A percentile compares a stretch with the other conserved stretches of the same genome.
Conservation (phyloP, 2,113 vertebrate genomes). For the Aptenodytes patagonicus region DNA sequence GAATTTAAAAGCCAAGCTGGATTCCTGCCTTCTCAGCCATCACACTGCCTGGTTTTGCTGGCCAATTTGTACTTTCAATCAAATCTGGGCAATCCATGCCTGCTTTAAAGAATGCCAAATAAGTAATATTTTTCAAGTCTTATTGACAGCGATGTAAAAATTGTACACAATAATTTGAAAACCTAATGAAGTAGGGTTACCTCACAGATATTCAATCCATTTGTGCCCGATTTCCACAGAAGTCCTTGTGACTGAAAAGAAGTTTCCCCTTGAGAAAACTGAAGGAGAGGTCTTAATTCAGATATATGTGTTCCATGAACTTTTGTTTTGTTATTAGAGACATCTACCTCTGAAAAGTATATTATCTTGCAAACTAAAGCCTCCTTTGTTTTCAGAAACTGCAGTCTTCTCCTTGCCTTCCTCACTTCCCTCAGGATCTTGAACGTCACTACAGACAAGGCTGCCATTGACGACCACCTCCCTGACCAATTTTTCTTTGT, state of each 20-base stretch:
- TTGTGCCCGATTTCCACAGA: not conserved
- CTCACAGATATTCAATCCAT: not conserved
- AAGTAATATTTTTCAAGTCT: not conserved
- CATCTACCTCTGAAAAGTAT: not conserved
- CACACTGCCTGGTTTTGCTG: not conserved
- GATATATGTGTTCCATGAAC: not conserved
- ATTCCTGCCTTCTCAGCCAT: not conserved
- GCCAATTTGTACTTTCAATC: not conserved
- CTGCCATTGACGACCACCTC: not conserved
- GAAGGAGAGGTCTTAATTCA: not conserved
- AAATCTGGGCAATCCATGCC: not conserved
- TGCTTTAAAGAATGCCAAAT: not conserved
- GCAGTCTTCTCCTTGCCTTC: not conserved
- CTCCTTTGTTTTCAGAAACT: not conserved
- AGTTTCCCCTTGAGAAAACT: not conserved
- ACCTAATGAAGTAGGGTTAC: not conserved
- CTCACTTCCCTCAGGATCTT: not conserved
- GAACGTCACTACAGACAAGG: not conserved
- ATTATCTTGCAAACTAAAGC: not conserved
- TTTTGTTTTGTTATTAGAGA: not conserved
- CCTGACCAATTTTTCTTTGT: not conserved
- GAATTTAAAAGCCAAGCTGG: not conserved
- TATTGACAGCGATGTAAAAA: not conserved
- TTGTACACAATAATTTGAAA: not conserved
- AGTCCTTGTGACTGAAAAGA: not conserved